Evolutionary conservation across 2,888 invertebrate species (phyloP).

Genomic region (Dasypolia templi): DNA sequence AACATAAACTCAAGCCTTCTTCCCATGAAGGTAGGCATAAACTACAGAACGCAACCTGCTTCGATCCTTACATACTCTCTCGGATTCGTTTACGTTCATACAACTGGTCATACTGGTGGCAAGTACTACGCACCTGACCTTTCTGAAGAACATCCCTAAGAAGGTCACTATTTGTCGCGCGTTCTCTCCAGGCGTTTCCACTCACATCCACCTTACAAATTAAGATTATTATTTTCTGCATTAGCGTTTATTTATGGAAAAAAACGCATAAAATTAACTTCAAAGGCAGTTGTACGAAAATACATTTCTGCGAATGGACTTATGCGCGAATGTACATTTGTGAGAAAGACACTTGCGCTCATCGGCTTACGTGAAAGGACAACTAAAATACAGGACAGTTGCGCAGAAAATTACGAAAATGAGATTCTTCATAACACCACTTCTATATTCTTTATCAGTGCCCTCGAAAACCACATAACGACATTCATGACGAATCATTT

Average conservation of each 20-base stretch:
- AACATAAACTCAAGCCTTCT: neutral
- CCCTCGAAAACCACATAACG: no score
- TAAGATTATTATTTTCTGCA: neutral
- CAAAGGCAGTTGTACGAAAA: neutral
- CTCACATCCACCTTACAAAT: neutral
- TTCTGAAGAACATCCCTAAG: neutral
- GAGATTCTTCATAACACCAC: no score
- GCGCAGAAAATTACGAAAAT: no score
- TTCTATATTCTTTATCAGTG: no score
- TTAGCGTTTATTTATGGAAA: neutral
- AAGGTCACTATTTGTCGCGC: neutral
- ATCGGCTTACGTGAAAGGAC: no score
- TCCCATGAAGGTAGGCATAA: neutral
- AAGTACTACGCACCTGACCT: neutral
- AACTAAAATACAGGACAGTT: no score
- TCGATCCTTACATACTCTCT: neutral
- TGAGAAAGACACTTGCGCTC: no score
- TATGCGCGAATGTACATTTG: no score
- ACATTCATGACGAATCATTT: no score
- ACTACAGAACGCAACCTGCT: neutral
- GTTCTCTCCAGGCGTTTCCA: neutral
- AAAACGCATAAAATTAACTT: no score
- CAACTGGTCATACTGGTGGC: no score
- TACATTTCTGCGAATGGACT: neutral
- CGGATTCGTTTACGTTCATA: neutral